Conservation (phyloP, 2,797 vertebrate species). For the Chanos chanos region DNA sequence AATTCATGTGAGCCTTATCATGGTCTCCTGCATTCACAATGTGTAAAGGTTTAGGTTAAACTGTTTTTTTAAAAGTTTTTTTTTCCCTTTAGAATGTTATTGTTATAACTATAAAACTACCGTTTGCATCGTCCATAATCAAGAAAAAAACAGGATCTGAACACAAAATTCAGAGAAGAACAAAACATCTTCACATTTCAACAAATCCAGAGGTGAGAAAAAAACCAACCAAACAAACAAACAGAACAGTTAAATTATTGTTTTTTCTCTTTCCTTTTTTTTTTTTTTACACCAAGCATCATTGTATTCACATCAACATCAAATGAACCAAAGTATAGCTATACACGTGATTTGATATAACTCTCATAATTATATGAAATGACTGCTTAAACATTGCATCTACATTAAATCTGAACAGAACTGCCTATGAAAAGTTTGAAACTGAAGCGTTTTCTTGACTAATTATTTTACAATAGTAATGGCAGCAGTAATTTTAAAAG, state of each 20-base stretch:
- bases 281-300: slow-evolving; percentile 82
- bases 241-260: slow-evolving; percentile 49
- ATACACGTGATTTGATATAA: slow-evolving; percentile 78
- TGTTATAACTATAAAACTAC: slow-evolving; percentile 42
- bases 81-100: background rate
- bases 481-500: slow-evolving; percentile 85
- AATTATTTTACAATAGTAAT: slow-evolving; percentile 71
- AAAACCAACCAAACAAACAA: slow-evolving; percentile 79
- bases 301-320: slow-evolving; percentile 79
- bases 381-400: slow-evolving; percentile 72
- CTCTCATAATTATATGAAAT: slow-evolving; percentile 79
- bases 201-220: slow-evolving; percentile 73
- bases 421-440: slow-evolving; percentile 78
- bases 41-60: slow-evolving; percentile 29
- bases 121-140: slow-evolving; percentile 34
- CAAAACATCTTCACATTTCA: slow-evolving; percentile 35
- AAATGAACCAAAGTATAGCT: slow-evolving; percentile 81
- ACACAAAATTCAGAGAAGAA: slow-evolving; percentile 29
- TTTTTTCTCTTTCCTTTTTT: slow-evolving; percentile 53
- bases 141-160: slow-evolving; percentile 32
- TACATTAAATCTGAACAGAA: slow-evolving; percentile 75
- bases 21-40: slow-evolving; percentile 21
- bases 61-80: background rate
- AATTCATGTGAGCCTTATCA: slow-evolving; percentile 26
- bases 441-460: slow-evolving; percentile 64